Percentiles rank a stretch among this genome's conserved stretches.
Evolutionary conservation across 2,888 invertebrate genomes (phyloP).

Genomic region (Ichneumoninae sp.): DNA sequence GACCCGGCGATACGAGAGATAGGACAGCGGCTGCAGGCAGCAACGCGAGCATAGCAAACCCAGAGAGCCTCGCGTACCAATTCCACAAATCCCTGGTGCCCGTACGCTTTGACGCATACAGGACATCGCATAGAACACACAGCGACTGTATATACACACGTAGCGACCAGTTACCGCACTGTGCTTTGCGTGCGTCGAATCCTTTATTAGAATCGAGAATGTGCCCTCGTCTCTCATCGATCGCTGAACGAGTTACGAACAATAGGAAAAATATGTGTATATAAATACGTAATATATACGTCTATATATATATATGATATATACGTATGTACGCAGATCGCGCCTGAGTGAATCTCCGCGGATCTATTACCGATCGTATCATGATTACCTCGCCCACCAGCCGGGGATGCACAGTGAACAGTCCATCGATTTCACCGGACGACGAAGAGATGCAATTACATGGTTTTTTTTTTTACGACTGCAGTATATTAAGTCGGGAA

Average conservation of each 20-base stretch:
- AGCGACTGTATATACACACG: neutral
- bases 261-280: neutral
- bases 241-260: slow-evolving; percentile 29
- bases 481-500: too few relatives aligned
- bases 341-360: slow-evolving; percentile 13
- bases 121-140: neutral
- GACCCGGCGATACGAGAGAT: slow-evolving; percentile 63
- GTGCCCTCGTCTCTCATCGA: slow-evolving; percentile 19
- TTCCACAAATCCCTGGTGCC: slow-evolving; percentile 55
- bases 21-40: slow-evolving; percentile 39
- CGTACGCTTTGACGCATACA: slow-evolving; percentile 19
- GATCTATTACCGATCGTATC: slow-evolving; percentile 25
- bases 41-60: slow-evolving; percentile 42
- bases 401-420: neutral
- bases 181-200: slow-evolving; percentile 33
- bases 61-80: slow-evolving; percentile 55
- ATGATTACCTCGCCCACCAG: neutral
- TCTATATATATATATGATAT: too few relatives aligned
- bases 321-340: neutral
- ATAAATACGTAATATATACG: too few relatives aligned
- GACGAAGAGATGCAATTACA: slow-evolving; percentile 1
- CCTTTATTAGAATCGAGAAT: slow-evolving; percentile 31
- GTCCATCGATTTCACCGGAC: neutral
- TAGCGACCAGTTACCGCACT: slow-evolving; percentile 15
- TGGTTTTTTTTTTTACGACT: neutral